Evolutionary conservation across 1,140 invertebrate genomes (phyloP).

Genomic region (Archivesica marissinica): DNA sequence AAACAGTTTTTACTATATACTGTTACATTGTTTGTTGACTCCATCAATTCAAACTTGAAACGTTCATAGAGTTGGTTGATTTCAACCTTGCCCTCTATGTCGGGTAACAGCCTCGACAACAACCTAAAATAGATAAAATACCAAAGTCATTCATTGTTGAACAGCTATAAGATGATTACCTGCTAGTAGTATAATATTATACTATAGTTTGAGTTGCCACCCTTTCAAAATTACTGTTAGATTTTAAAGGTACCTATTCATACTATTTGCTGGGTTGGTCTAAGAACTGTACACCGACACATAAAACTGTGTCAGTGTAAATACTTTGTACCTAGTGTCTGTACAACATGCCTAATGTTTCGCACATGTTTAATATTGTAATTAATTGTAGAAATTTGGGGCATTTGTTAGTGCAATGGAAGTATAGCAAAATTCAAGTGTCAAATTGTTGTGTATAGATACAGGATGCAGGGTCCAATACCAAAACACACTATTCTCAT

Average conservation of each 20-base stretch:
- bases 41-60: conserved; percentile 17
- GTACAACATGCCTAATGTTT: no score
- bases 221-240: background rate
- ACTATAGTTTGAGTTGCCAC: background rate
- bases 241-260: background rate
- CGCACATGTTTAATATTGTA: no score
- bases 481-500: no score
- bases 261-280: background rate
- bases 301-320: background rate
- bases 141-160: background rate
- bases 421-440: no score
- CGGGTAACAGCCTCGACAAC: background rate
- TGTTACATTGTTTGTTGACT: background rate
- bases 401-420: no score
- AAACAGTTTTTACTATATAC: background rate
- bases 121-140: conserved; percentile 37
- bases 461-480: no score
- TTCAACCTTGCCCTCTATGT: conserved; percentile 7
- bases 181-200: no score
- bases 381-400: no score
- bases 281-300: background rate
- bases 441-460: no score
- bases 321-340: background rate
- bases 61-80: conserved; percentile 11
- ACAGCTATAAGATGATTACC: no score